phyloP scores from a whole-genome alignment of 2,797 vertebrate species.

The Momotus momota region DNA sequence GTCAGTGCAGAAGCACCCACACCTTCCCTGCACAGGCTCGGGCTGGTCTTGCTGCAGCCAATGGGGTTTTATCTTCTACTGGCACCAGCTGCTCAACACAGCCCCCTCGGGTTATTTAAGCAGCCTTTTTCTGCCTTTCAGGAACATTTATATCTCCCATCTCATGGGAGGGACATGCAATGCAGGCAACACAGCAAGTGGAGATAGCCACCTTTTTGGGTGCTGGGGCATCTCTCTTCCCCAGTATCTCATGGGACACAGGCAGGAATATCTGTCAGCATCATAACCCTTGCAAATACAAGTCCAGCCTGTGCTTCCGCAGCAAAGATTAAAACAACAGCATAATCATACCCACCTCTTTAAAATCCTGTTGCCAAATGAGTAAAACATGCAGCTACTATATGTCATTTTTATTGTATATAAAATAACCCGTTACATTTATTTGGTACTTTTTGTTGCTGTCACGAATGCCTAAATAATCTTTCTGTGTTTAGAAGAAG shows the following conservation, averaged over 20 bases:
- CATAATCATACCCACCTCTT: neutral
- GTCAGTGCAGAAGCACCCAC: neutral
- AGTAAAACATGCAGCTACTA: conserved; percentile 23
- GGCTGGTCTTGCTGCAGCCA: neutral
- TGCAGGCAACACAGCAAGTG: neutral
- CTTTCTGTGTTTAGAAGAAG: conserved; percentile 71
- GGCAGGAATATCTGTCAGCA: neutral
- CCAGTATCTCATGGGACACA: neutral
- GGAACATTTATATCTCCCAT: neutral
- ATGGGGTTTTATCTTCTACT: neutral
- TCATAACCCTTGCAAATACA: neutral
- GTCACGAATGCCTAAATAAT: conserved; percentile 68
- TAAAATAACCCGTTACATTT: conserved; percentile 57
- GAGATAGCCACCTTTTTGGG: neutral
- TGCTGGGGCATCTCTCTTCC: neutral
- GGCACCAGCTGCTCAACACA: neutral
- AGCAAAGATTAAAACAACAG: neutral
- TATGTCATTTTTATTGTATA: conserved; percentile 42
- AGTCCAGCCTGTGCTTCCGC: neutral
- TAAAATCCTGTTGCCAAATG: conserved; percentile 16
- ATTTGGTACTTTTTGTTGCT: conserved; percentile 62
- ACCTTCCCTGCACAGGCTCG: accelerated
- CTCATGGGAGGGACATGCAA: neutral
- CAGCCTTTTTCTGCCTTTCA: neutral
- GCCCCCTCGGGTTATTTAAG: accelerated